Conservation (phyloP, 2,113 vertebrate species). For the Rhabdomys dilectus region DNA sequence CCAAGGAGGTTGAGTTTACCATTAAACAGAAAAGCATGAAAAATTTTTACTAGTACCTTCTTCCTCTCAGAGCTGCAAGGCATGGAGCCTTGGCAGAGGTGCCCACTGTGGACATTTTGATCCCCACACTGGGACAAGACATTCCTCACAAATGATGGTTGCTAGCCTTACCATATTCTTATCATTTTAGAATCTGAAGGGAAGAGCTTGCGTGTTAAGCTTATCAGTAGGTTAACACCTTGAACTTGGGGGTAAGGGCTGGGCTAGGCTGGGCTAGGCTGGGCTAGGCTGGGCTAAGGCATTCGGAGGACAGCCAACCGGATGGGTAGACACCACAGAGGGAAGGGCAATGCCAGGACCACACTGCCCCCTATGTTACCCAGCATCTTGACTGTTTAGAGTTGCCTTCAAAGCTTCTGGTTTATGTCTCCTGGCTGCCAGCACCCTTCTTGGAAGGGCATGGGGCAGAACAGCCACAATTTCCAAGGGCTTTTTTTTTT, state of each 20-base stretch:
- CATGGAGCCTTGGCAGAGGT: neutral
- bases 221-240: neutral
- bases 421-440: fast-evolving
- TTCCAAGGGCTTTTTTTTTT: neutral
- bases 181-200: neutral
- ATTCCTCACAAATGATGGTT: too few relatives aligned
- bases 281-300: neutral
- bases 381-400: neutral
- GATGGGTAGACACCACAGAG: neutral
- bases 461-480: fast-evolving
- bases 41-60: neutral
- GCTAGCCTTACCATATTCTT: neutral
- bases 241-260: neutral
- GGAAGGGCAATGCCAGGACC: neutral
- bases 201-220: neutral
- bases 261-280: neutral
- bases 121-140: neutral
- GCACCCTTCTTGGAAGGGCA: neutral
- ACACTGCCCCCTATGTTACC: neutral
- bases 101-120: neutral
- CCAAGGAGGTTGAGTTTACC: neutral
- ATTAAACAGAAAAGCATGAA: neutral
- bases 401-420: neutral
- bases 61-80: neutral
- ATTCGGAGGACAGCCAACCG: neutral